phyloP scores from a whole-genome alignment of 2,888 invertebrate genomes.

The Slavum lentiscoides region DNA sequence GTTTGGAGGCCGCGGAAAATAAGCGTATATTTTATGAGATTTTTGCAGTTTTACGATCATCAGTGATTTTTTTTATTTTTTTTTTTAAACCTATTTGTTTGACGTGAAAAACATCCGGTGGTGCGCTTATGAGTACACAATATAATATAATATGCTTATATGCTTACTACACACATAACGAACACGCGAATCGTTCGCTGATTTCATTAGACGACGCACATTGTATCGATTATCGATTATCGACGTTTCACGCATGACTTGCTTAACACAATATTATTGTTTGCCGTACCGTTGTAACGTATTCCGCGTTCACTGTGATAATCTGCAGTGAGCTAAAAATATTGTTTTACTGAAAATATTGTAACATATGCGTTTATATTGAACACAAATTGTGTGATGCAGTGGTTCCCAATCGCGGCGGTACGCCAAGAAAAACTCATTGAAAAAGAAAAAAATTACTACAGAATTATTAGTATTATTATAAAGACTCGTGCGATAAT shows the following conservation, averaged over 20 bases:
- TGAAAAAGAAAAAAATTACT: too few relatives aligned
- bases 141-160: too few relatives aligned
- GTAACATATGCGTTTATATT: not conserved
- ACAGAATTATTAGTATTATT: too few relatives aligned
- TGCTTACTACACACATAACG: not conserved
- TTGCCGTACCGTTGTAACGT: not conserved
- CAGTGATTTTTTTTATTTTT: not conserved
- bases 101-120: too few relatives aligned
- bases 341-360: not conserved
- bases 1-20: not conserved
- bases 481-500: too few relatives aligned
- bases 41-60: not conserved
- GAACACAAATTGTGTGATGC: too few relatives aligned
- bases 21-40: not conserved
- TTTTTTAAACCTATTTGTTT: too few relatives aligned
- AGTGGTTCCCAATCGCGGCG: too few relatives aligned
- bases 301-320: not conserved
- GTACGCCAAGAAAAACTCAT: too few relatives aligned
- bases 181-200: constrained; percentile 1
- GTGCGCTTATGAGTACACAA: too few relatives aligned
- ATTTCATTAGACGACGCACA: not conserved
- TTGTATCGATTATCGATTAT: not conserved
- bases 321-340: not conserved
- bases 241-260: not conserved
- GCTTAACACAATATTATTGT: constrained; percentile 1